Base-by-base conservation (phyloP, 2,113 vertebrate genomes). In the Hystrix brachyura region DNA sequence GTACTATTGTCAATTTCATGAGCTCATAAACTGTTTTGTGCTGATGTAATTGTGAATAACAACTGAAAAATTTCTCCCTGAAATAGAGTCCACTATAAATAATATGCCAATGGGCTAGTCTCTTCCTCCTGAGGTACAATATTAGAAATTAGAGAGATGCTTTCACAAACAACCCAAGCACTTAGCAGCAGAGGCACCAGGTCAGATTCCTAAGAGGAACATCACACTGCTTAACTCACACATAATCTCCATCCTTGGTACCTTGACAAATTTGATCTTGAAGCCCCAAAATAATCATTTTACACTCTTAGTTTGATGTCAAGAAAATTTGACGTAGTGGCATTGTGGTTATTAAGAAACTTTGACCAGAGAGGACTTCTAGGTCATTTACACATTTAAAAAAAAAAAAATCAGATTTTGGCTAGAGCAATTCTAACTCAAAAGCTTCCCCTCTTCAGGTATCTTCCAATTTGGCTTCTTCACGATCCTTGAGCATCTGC, bases 151-250 rank as follows among this genome's bases (percentile, higher is more conserved):
- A 46, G 18, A 69, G 65, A 72, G 32, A 53, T n/a, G 29, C 3
- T 71, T 85, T 76, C 72, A 80, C 0, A 87, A 59, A 55, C 15
- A 87, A 90, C 71, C 0, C 15, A 19, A 72, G 3, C 2, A 64
- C 9, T 60, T 3, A n/a, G 10, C 14, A 60, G 11, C 9, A n/a
- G 11, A 1, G 12, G 9, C 10, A 51, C 12, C 9, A 55, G 5
- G 9, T 74, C 51, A 79, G 25, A 27, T 32, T 72, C 23, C 65
- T 13, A 92, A 53, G 3, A 10, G 7, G 18, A 84, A 27, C 3
- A 43, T 59, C 32, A 55, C 5, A 32, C 25, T 25, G 13, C 57
- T 60, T 14, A 76, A 69, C 15, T 38, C 53, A 57, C 29, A 25
- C 5, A 72, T 43, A 29, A 21, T 55, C 1, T 87, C n/a, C 48